Evolutionary conservation across 1,140 invertebrate species (phyloP), one percentile per base, ranked within the genome.

Genomic region (Coptotermes formosanus): DNA sequence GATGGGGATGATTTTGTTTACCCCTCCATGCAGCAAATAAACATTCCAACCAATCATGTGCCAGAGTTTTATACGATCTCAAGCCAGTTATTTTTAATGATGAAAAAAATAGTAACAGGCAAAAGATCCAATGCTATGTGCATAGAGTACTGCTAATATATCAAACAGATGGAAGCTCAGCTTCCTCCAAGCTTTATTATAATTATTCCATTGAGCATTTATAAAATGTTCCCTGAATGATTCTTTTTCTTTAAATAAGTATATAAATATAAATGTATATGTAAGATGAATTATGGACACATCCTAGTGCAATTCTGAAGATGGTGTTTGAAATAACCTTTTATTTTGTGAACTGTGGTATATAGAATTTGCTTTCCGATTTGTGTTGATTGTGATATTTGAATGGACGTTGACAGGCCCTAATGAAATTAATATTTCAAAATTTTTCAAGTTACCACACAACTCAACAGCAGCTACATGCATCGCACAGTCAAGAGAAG

Each of bases 151-250:
- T 86, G 85, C 82, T 86, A 52, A 59, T 83, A 82, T 81, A 84
- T 86, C 83, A 43, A 86, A 69, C 59, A 84, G 45, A 3, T 30
- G 86, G 86, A 84, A 86, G 86, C 86, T 59, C 82, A 86, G 86
- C 86, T 86, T 86, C 86, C 86, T 7, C 21, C 25, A 83, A 86
- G 86, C 86, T 86, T 86, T 86, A 86, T 59, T 86, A 45, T 86
- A 52, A 86, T 86, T 43, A 86, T 86, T 83, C 86, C 82, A 52
- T 69, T 55, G 82, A 86, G 86, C 86, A 86, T 86, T 86, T 86
- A 25, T 86, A 64, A 86, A 86, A 86, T 86, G 55, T 64, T 86
- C 82, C 52, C 43, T 81, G 64, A 52, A 84, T 52, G 48, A 84
- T 84, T 84, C 52, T 55, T 84, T 84, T 48, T 85, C 64, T 85